Evolutionary conservation across 2,113 vertebrate species (phyloP), one percentile per base, ranked within the genome.

Genomic region (Varanus komodoensis): DNA sequence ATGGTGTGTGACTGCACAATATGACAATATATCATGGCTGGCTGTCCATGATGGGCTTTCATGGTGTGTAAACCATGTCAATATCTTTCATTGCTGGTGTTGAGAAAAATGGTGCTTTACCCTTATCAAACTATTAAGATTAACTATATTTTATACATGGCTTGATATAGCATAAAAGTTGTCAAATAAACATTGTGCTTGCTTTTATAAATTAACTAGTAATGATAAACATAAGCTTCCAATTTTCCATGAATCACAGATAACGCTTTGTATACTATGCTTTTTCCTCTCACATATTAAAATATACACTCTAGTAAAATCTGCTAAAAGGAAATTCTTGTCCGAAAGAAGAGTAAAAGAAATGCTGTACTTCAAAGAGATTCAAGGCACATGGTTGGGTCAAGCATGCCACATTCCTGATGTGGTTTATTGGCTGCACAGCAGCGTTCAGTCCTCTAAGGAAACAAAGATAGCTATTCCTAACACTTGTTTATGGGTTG

Each of bases 361-460:
- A 86, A 86, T 23, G 32, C n/a, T 50, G 44, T 27, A 82, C 34
- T 27, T 67, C 61, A n/a, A 73, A 78, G 57, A 27, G 27, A 23
- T 90, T 86, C 27, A 73, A 86, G 68, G 86, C 44, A 57, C 48
- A 69, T 68, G 61, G 52, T 90, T 52, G 61, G 71, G 48, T 17
- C 52, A 71, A 61, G 27, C 57, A 29, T 29, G 34, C 21, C 67
- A 50, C 38, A 75, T 74, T 79, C 29, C 38, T 87, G 85, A 82
- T 64, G 29, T 74, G 38, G 68, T 74, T 90, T 82, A 90, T 75
- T 87, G 84, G 82, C 87, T 82, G 50, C 4, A 82, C n/a, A 64
- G 5, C 12, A 87, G 8, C 11, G n/a, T 44, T 87, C 78, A 90
- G 68, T 61, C 75, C 84, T 90, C 79, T 34, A 67, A 67, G 32